Evolutionary conservation across 2,797 vertebrate genomes (phyloP), one percentile per base, ranked within the genome.

Genomic region (Mus minutoides): DNA sequence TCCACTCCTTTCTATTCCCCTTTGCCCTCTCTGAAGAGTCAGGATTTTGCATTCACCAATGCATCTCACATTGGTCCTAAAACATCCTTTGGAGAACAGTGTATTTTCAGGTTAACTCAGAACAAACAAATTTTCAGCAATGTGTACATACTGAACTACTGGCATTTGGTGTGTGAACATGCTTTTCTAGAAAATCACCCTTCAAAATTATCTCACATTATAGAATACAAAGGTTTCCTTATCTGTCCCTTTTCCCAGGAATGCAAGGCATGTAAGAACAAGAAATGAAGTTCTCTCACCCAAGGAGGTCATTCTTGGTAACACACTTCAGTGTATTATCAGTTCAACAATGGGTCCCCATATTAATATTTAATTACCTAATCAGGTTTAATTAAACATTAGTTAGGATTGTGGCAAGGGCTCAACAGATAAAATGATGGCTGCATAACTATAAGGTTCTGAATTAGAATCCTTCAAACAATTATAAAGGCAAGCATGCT

Each of bases 1-100:
- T 26, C 6, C 26, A 49, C 1, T 56, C 24, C 3, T 31, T 75
- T 75, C 2, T 21, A 49, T 40, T 2, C 24, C 14, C 1, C 0
- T n/a, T 2, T 0, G 0, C 3, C 29, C 43, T 34, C 16, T 58
- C 16, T 37, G 1, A 29, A 40, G 29, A 31, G 49, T 56, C 12
- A 9, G 19, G 31, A 1, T 40, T 88, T 75, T 40, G 3, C 6
- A 75, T 31, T 58, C 17, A 31, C 6, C 17, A 34, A 43, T 17
- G 9, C 31, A 11, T 26, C 34, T 26, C 85, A 31, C 11, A 2
- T 40, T 56, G 12, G 4, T 58, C 26, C n/a, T 58, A 5, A 75
- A 40, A 13, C 17, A 31, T 16, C 9, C 40, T 31, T 73, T 31
- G 52, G 5, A 58, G 43, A 6, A 29, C 16, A 40, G 1, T 40